phyloP scores from a whole-genome alignment of 2,797 vertebrate species.

The Pseudochaenichthys georgianus region DNA sequence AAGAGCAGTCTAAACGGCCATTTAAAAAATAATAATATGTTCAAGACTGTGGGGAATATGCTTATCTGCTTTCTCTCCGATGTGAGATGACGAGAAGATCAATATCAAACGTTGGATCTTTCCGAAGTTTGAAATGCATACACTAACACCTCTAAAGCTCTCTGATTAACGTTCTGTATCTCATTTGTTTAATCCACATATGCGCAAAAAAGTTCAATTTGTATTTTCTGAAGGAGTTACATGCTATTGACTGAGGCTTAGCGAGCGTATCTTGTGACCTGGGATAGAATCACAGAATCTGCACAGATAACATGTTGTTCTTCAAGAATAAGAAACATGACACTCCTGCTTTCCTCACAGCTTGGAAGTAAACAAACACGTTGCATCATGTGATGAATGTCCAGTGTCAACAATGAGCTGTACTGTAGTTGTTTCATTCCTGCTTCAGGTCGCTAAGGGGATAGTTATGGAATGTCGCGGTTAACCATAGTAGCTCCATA shows the following conservation, averaged over 20 bases:
- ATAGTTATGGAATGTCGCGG: no score
- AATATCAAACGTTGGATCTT: background rate
- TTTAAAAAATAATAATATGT: background rate
- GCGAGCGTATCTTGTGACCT: no score
- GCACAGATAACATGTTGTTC: background rate
- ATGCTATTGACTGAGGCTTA: background rate
- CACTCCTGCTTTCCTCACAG: background rate
- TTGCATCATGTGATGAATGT: background rate
- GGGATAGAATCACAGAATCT: background rate
- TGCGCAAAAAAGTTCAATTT: background rate
- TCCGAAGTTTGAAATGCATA: background rate
- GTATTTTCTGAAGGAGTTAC: background rate
- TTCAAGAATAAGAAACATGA: background rate
- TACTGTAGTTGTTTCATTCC: background rate
- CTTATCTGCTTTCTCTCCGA: background rate
- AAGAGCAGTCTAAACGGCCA: background rate
- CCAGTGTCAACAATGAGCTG: background rate
- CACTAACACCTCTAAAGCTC: background rate
- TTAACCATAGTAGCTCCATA: no score
- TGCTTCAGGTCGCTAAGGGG: no score
- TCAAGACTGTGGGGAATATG: background rate
- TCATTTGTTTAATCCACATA: background rate
- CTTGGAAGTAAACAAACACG: background rate
- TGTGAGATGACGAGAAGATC: conserved; percentile 2
- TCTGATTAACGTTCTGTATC: background rate